phyloP scores from a whole-genome alignment of 2,797 vertebrate genomes.

The Leucoraja ocellata region DNA sequence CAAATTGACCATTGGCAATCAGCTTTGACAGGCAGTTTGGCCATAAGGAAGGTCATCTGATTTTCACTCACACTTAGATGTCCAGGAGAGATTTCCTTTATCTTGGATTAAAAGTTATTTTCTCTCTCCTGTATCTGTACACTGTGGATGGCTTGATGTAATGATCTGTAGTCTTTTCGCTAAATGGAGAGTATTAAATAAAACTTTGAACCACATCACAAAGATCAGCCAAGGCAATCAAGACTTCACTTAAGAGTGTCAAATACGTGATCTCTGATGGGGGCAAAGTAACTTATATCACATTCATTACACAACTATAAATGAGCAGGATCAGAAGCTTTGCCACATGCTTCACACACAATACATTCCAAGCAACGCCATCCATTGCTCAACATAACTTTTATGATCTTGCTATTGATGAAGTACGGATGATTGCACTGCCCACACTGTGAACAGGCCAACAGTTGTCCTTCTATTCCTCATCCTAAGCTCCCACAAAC shows the following conservation, averaged over 20 bases:
- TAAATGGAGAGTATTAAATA: no score
- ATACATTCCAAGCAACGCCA: slow-evolving; percentile 99
- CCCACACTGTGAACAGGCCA: slow-evolving; percentile 94
- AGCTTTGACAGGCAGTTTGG: neutral
- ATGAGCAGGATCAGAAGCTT: slow-evolving; percentile 90
- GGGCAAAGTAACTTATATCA: slow-evolving; percentile 80
- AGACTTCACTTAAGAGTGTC: no score
- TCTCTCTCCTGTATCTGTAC: no score
- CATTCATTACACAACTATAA: slow-evolving; percentile 96
- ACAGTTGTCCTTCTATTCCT: slow-evolving; percentile 82
- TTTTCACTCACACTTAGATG: neutral
- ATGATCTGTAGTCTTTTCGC: no score
- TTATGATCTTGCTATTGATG: slow-evolving; percentile 98
- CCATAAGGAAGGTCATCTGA: neutral
- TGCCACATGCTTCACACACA: slow-evolving; percentile 92
- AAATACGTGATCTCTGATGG: no score
- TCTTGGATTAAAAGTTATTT: no score
- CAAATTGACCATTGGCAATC: neutral
- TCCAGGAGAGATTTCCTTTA: neutral
- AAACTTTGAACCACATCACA: no score
- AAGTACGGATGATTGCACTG: slow-evolving; percentile 98
- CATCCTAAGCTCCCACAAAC: slow-evolving; percentile 97
- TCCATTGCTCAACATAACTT: slow-evolving; percentile 94
- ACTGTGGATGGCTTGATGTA: no score
- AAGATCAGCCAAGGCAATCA: no score